Evolutionary conservation across 1,140 invertebrate genomes (phyloP), one percentile per base, ranked within the genome.

Genomic region (Oreohelix idahoensis): DNA sequence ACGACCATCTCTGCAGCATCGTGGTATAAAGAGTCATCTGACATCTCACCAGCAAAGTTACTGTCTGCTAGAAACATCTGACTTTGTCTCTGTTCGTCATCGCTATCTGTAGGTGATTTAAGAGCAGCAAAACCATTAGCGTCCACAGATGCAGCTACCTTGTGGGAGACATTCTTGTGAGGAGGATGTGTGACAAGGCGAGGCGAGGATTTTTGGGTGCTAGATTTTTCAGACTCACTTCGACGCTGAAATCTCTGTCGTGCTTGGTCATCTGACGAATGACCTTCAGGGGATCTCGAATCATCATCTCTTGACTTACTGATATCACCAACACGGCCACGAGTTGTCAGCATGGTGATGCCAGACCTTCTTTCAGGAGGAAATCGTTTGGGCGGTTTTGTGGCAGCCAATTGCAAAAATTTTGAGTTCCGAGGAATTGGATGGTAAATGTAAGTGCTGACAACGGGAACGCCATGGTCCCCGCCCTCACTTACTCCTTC

Each of bases 151-250:
- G 87, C 88, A 69, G 86, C 87, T 83, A 91, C 91, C 23, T 84
- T 78, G 49, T 85, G 84, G 71, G 87, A 87, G 29, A 83, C 84
- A 78, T 90, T 89, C 38, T 86, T 86, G 58, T 90, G 87, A 58
- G 89, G 89, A 23, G 91, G 90, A 77, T 91, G 91, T 32, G 91
- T 92, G 32, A 89, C 85, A 79, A 89, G 89, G 10, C 91, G 82
- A 29, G 87, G 80, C 66, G 83, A 96, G 95, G 81, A 87, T 71
- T 86, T 84, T 29, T 88, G 87, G 17, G 83, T 63, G 26, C 49
- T 39, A 20, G 32, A 58, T 29, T 79, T 79, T 39, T 77, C 81
- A 35, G 77, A 66, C 13, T 83, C 84, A 58, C 84, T 83, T 45
- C 84, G 84, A n/a, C 84, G 45, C 36, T 83, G 84, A 36, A 49